Evolutionary conservation across 1,140 invertebrate species (phyloP).

Genomic region (Tetramorium parvispinum): DNA sequence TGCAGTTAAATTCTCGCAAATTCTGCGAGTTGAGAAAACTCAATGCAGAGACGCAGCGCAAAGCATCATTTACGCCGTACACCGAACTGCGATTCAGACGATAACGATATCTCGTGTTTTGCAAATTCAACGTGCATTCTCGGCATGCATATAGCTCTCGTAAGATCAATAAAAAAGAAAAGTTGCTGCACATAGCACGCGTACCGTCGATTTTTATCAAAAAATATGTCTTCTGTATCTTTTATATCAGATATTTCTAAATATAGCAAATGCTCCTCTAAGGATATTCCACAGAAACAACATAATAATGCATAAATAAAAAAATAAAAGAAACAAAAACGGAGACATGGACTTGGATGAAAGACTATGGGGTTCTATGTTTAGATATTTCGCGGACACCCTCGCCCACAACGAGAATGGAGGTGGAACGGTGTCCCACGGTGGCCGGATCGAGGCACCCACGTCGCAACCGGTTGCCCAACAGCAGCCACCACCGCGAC

Average conservation of each 20-base stretch:
- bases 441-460: conserved; percentile 70
- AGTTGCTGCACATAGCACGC: neutral
- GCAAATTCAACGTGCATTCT: conserved; percentile 61
- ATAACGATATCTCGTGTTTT: conserved; percentile 76
- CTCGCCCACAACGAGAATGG: conserved; percentile 86
- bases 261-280: neutral
- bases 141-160: neutral
- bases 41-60: neutral
- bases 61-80: conserved; percentile 41
- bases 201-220: neutral
- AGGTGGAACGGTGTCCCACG: conserved; percentile 74
- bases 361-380: conserved; percentile 20
- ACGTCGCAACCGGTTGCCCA: conserved; percentile 76
- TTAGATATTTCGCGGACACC: conserved; percentile 87
- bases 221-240: neutral
- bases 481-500: conserved; percentile 78
- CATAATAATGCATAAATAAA: neutral
- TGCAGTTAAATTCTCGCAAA: neutral
- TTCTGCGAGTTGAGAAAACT: conserved; percentile 26
- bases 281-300: neutral
- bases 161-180: conserved; percentile 46
- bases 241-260: neutral
- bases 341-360: neutral
- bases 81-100: conserved; percentile 42
- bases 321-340: too few relatives aligned